These are phyloP conservation scores for Eublepharis macularius DNA, from an alignment of 2,113 vertebrate genomes.

Conservation along the genomic window DNA sequence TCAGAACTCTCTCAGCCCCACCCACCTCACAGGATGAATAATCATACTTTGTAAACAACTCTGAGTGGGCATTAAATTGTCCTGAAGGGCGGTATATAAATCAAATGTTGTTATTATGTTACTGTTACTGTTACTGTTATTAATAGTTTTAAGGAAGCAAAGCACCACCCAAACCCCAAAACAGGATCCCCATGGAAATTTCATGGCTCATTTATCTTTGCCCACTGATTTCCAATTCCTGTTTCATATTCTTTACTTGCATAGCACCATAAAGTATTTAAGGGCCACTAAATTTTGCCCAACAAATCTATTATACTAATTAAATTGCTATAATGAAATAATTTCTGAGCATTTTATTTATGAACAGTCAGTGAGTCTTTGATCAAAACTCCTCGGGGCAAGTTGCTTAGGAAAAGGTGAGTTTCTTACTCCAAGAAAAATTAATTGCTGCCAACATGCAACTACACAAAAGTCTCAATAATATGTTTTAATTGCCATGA, in stretches of 20 bases:
- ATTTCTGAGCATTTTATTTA: slow-evolving; percentile 41
- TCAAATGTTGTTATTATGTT: no score
- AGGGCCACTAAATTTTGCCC: neutral
- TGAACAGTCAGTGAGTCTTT: slow-evolving; percentile 54
- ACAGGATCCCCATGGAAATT: neutral
- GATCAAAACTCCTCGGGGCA: slow-evolving; percentile 49
- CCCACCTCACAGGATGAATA: no score
- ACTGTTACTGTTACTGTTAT: no score
- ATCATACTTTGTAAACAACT: no score
- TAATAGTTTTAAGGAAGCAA: neutral
- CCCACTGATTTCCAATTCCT: neutral
- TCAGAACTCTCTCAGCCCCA: no score
- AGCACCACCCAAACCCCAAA: neutral
- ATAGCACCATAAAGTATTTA: neutral
- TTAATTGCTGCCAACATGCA: slow-evolving; percentile 11
- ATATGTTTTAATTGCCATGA: slow-evolving; percentile 63
- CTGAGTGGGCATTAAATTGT: no score
- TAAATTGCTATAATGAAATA: slow-evolving; percentile 35
- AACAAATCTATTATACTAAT: slow-evolving; percentile 40
- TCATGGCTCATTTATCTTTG: neutral
- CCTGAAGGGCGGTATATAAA: no score
- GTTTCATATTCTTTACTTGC: neutral
- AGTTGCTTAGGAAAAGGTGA: slow-evolving; percentile 28
- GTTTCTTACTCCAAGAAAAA: slow-evolving; percentile 54
- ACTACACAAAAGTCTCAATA: slow-evolving; percentile 41